Percentiles rank a stretch among this genome's conserved stretches.
These are phyloP conservation scores for western clawed frog (Xenopus tropicalis) DNA, from an alignment of 2,113 vertebrate genomes.

Conservation along the genomic window DNA sequence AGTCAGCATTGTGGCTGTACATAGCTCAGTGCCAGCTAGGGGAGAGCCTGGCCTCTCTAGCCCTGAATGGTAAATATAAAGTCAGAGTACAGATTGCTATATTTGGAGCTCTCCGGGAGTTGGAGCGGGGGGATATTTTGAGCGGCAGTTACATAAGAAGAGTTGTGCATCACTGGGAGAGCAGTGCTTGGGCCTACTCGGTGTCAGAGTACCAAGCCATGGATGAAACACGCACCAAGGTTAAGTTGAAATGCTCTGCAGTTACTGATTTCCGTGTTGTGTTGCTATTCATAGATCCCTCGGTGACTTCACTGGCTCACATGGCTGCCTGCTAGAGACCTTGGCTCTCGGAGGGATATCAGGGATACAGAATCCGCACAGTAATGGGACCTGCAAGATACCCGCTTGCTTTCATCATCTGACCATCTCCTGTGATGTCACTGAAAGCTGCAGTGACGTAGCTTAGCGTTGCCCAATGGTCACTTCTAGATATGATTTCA, in stretches of 20 bases:
- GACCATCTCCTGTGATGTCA: background rate
- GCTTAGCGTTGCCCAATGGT: no score
- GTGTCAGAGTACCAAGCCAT: conserved; percentile 15
- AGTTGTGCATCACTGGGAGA: background rate
- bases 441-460: background rate
- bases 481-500: no score
- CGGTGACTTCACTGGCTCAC: conserved; percentile 16
- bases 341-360: conserved; percentile 12
- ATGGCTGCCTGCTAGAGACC: conserved; percentile 17
- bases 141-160: background rate
- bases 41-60: no score
- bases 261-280: conserved; percentile 33
- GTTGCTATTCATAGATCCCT: conserved; percentile 25
- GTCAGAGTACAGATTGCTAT: conserved; percentile 14
- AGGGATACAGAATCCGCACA: conserved; percentile 15
- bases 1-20: no score
- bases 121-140: conserved; percentile 14
- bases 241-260: conserved; percentile 16
- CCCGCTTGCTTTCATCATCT: background rate
- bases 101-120: conserved; percentile 5
- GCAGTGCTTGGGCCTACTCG: background rate
- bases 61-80: no score
- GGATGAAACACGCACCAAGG: conserved; percentile 5
- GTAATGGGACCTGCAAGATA: background rate
- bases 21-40: no score